These are phyloP conservation scores for Pseudorasbora parva DNA, from an alignment of 2,113 vertebrate genomes.

Conservation along the genomic window DNA sequence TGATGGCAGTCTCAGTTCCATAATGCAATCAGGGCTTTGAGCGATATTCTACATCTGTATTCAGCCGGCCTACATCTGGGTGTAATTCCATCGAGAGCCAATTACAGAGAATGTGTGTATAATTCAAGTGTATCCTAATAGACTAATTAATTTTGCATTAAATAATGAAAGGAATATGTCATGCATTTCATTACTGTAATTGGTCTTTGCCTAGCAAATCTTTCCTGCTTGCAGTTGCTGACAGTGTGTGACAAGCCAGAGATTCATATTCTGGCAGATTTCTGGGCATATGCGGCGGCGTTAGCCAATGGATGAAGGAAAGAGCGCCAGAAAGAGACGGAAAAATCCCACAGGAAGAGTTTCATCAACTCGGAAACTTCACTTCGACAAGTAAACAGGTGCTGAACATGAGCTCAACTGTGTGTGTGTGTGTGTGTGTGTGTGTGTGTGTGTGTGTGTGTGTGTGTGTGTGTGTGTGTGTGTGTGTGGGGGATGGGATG, in stretches of 20 bases:
- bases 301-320: neutral
- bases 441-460: no score
- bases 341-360: slow-evolving; percentile 1
- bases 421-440: no score
- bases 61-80: slow-evolving; percentile 36
- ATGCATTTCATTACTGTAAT: slow-evolving; percentile 60
- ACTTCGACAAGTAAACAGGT: neutral
- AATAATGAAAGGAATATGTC: slow-evolving; percentile 55
- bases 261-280: neutral
- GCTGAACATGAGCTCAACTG: no score
- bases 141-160: slow-evolving; percentile 60
- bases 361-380: neutral
- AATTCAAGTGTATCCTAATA: slow-evolving; percentile 57
- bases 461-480: no score
- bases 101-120: slow-evolving; percentile 50
- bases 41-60: slow-evolving; percentile 34
- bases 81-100: slow-evolving; percentile 57
- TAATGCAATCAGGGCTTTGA: slow-evolving; percentile 10
- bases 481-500: no score
- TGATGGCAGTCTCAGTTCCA: slow-evolving; percentile 21
- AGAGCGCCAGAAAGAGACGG: neutral
- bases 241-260: slow-evolving; percentile 20
- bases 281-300: neutral
- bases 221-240: slow-evolving; percentile 46
- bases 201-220: slow-evolving; percentile 57